Percentiles rank a stretch among this genome's conserved stretches.
phyloP scores from a whole-genome alignment of 2,113 vertebrate genomes.

The Dryoscopus gambensis region DNA sequence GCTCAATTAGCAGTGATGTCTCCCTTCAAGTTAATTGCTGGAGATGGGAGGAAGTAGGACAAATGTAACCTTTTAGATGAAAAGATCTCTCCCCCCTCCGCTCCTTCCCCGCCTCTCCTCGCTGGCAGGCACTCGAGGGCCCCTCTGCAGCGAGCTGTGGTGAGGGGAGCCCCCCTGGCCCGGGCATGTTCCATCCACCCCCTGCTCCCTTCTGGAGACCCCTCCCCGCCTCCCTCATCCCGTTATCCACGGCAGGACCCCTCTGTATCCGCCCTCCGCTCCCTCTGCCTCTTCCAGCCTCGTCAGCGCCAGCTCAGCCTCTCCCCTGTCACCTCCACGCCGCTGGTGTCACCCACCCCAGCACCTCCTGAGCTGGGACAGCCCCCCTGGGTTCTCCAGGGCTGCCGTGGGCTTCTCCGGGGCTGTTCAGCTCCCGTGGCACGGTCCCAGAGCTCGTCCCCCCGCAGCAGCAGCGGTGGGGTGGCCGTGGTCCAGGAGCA shows the following conservation, averaged over 20 bases:
- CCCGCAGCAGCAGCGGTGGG: no score
- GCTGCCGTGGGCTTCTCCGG: background rate
- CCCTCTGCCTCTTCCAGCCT: background rate
- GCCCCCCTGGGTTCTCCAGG: accelerated
- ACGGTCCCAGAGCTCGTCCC: background rate
- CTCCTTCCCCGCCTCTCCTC: background rate
- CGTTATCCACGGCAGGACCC: background rate
- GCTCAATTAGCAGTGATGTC: constrained; percentile 76
- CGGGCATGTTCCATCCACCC: background rate
- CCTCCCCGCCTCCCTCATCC: background rate
- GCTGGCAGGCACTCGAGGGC: background rate
- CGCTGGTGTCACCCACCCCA: accelerated
- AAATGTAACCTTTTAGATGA: constrained; percentile 77
- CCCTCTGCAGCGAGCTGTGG: background rate
- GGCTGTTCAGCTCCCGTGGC: accelerated
- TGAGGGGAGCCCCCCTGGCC: background rate
- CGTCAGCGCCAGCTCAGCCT: background rate
- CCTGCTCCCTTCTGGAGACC: background rate
- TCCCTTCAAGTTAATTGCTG: constrained; percentile 77
- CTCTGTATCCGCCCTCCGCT: accelerated
- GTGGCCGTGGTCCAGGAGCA: background rate
- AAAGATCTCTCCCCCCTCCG: constrained; percentile 52
- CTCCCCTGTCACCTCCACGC: accelerated
- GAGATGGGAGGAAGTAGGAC: constrained; percentile 74
- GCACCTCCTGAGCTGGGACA: background rate